These are phyloP conservation scores for Nymphalis io DNA, from an alignment of 1,140 invertebrate species.

Conservation along the genomic window DNA sequence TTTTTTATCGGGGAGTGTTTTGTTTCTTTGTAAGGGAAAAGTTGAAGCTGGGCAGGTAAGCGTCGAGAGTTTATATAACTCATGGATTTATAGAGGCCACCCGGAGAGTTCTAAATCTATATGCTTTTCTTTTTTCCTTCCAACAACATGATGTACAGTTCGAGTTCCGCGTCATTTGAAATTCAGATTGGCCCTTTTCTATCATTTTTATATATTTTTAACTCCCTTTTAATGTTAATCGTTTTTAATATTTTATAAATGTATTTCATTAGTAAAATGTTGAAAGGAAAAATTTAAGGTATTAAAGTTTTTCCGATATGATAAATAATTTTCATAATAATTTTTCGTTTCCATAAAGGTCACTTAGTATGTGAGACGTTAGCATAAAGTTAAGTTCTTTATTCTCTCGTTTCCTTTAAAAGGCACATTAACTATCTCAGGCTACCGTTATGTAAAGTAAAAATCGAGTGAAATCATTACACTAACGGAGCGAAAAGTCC, in stretches of 20 bases:
- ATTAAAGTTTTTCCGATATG: not conserved
- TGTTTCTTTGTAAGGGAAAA: conserved; percentile 39
- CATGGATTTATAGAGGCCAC: conserved; percentile 52
- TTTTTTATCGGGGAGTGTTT: conserved; percentile 41
- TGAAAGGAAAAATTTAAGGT: not conserved
- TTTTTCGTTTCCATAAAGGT: conserved; percentile 33
- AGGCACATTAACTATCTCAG: conserved; percentile 35
- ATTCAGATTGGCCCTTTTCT: conserved; percentile 39
- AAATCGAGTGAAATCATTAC: conserved; percentile 40
- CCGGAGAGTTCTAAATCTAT: conserved; percentile 49
- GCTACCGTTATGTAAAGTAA: conserved; percentile 37
- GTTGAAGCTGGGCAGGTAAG: conserved; percentile 31
- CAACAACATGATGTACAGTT: conserved; percentile 47
- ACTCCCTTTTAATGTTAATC: not conserved
- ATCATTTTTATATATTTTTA: not conserved
- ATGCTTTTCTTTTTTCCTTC: conserved; percentile 45
- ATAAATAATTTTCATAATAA: conserved; percentile 14
- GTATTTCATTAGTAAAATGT: not conserved
- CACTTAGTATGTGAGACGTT: conserved; percentile 36
- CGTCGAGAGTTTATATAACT: conserved; percentile 36
- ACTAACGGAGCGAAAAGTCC: conserved; percentile 31
- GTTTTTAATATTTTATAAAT: not conserved
- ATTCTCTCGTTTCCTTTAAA: conserved; percentile 35
- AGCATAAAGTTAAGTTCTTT: conserved; percentile 37
- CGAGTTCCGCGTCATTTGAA: conserved; percentile 50